Conservation (phyloP, 2,113 vertebrate genomes). For the Petromus typicus region DNA sequence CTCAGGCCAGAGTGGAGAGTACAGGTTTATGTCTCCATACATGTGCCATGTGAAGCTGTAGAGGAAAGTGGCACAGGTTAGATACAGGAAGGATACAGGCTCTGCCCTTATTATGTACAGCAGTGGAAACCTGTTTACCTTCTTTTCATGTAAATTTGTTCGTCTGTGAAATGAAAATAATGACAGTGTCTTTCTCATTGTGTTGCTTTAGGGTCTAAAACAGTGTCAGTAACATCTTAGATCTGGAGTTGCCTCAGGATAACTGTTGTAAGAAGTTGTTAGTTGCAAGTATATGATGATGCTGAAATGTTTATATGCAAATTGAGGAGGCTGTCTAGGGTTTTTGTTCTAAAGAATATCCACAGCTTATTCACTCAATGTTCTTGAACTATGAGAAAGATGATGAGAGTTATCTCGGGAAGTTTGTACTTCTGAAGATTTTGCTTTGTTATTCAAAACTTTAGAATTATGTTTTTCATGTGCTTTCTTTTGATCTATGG, state of each 20-base stretch:
- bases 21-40: neutral
- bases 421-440: neutral
- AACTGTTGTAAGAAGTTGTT: conserved; percentile 26
- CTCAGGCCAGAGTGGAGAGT: neutral
- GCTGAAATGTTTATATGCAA: neutral
- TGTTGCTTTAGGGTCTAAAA: neutral
- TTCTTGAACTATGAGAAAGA: neutral
- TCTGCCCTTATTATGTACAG: neutral
- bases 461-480: conserved; percentile 39
- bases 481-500: conserved; percentile 29
- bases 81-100: neutral
- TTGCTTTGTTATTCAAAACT: neutral
- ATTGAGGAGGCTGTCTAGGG: neutral
- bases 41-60: neutral
- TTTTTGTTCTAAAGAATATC: conserved; percentile 13
- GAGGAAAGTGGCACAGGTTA: neutral
- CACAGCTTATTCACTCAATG: neutral
- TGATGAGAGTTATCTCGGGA: neutral
- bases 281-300: neutral
- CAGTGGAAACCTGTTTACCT: neutral
- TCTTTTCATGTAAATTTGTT: neutral
- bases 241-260: neutral
- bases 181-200: neutral
- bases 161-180: neutral
- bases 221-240: neutral